Percentiles rank a stretch among this genome's conserved stretches.
Conservation (phyloP, 2,888 invertebrate genomes). For the Erebia palarica region DNA sequence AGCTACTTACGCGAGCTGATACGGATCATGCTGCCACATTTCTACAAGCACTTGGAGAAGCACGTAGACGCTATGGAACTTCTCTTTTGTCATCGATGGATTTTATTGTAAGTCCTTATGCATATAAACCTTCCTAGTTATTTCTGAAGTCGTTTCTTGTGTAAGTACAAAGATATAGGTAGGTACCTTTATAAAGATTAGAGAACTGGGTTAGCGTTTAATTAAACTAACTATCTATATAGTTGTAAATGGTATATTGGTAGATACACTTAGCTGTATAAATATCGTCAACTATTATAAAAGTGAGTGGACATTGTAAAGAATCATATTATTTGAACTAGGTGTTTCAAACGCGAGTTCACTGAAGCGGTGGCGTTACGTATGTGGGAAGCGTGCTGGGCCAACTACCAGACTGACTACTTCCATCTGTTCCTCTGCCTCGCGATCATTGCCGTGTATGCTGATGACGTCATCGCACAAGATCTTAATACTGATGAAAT, state of each 20-base stretch:
- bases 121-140: no score
- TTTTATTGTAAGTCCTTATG: conserved; percentile 87
- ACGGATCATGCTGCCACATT: conserved; percentile 94
- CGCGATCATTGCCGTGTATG: conserved; percentile 96
- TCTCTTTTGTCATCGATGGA: conserved; percentile 97
- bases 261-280: no score
- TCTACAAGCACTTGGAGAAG: conserved; percentile 91
- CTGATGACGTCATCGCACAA: conserved; percentile 96
- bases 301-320: not conserved
- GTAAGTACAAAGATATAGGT: no score
- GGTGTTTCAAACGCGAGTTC: conserved; percentile 96
- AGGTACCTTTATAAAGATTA: no score
- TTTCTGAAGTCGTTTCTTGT: no score
- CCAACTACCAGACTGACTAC: conserved; percentile 97
- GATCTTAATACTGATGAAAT: conserved; percentile 96
- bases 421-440: conserved; percentile 97
- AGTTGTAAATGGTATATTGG: no score
- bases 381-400: conserved; percentile 99
- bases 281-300: not conserved
- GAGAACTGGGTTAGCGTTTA: no score
- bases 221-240: no score
- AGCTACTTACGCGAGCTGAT: conserved; percentile 93
- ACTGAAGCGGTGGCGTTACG: conserved; percentile 92
- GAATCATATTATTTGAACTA: conserved; percentile 47
- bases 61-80: conserved; percentile 94